Base-by-base conservation (phyloP, 2,888 invertebrate genomes). In the Bimastos eiseni region DNA sequence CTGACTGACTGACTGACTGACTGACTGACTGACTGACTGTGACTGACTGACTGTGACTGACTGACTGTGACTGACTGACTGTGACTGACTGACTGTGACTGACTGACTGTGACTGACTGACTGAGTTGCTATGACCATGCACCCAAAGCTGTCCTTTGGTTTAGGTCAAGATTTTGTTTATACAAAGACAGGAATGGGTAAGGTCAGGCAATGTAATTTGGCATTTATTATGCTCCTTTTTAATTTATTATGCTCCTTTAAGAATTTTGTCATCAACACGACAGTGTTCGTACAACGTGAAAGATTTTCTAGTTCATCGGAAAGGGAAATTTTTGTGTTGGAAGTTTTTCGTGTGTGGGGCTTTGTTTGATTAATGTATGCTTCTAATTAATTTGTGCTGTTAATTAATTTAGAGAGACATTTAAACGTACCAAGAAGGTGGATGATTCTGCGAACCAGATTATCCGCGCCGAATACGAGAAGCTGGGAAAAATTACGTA, bases 401-500 rank as follows among this genome's bases (percentile, higher is more conserved):
- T 21, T n/a, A 6, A 37, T 41, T 37, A 36, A 30, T 38, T 89
- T n/a, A 91, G 90, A 36, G 91, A 90, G 86, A 91, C 89, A n/a
- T 91, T 91, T 83, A 88, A 84, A 6, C n/a, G 83, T n/a, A 8
- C 30, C 17, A 89, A 88, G 49, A 86, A 90, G 44, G 70, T 30
- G 33, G 91, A 90, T 17, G 83, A 84, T 33, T 93, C 92, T 36
- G 94, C 94, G 0, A 93, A 93, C 89, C 90, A 88, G 3, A 91
- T 93, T 19, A 93, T 94, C 24, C 90, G 92, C 55, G 91, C 92
- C 36, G 93, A 94, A 89, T 94, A 94, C 91, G 90, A 91, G 33
- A 93, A 93, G 83, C 93, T 94, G 6, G 94, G 94, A 15, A 92
- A 92, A 5, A 92, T 94, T 19, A 93, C 93, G 94, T 94, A 84